Evolutionary conservation across 2,797 vertebrate species (phyloP).

Genomic region (Fistularia tabacaria): DNA sequence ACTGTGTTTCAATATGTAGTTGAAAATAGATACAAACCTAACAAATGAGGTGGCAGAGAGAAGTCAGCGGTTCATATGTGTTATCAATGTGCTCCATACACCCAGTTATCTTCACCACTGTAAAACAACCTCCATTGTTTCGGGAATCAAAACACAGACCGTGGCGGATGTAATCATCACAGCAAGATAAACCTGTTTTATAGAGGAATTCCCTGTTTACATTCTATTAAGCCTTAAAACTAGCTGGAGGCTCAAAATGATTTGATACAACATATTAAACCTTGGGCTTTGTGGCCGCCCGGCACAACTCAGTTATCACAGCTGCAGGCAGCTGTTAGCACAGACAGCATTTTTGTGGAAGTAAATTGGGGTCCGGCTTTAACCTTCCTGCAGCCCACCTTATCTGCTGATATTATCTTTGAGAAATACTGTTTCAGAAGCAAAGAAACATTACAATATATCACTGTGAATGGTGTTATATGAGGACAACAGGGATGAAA

Average conservation of each 20-base stretch:
- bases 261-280: neutral
- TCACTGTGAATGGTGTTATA: slow-evolving; percentile 53
- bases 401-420: slow-evolving; percentile 54
- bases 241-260: neutral
- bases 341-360: slow-evolving; percentile 28
- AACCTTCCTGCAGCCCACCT: slow-evolving; percentile 32
- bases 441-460: slow-evolving; percentile 45
- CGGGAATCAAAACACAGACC: too few species aligned
- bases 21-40: too few species aligned
- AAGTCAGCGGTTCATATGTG: too few species aligned
- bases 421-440: slow-evolving; percentile 56
- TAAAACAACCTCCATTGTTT: too few species aligned
- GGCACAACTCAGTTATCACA: slow-evolving; percentile 29
- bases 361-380: slow-evolving; percentile 34
- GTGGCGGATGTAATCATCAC: neutral
- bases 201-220: neutral
- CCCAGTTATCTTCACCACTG: too few species aligned
- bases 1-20: too few species aligned
- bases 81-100: too few species aligned
- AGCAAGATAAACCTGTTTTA: neutral
- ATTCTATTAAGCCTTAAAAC: slow-evolving; percentile 5
- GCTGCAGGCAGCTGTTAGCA: slow-evolving; percentile 25
- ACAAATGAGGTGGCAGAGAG: too few species aligned
- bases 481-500: slow-evolving; percentile 31
- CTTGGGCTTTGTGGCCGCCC: slow-evolving; percentile 11